Conservation (phyloP, 1,140 invertebrate species). For the Sycophaga agraensis region DNA sequence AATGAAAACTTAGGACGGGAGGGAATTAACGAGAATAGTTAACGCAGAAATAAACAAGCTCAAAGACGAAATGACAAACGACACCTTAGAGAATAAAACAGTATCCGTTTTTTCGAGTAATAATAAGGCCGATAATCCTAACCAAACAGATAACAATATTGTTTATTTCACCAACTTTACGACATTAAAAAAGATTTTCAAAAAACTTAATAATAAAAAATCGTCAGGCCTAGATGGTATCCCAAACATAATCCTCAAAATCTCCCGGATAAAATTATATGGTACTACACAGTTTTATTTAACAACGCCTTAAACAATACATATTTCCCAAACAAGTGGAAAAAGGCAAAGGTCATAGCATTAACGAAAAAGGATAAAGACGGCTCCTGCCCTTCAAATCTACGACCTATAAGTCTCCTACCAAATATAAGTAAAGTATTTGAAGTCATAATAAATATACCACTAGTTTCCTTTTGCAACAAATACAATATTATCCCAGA, state of each 20-base stretch:
- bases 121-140: background rate
- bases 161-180: background rate
- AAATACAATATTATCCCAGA: conserved; percentile 33
- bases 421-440: conserved; percentile 41
- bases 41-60: background rate
- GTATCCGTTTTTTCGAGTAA: background rate
- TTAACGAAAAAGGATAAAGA: background rate
- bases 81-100: background rate
- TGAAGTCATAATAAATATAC: conserved; percentile 13
- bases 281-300: background rate
- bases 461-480: conserved; percentile 2
- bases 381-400: background rate
- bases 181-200: background rate
- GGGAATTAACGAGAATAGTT: background rate
- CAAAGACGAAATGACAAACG: background rate
- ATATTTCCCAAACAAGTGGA: background rate
- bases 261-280: background rate
- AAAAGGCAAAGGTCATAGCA: background rate
- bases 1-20: background rate
- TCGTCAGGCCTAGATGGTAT: background rate
- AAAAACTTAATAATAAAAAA: conserved; percentile 2
- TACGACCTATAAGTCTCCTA: conserved; percentile 43
- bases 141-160: background rate
- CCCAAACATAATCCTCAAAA: background rate
- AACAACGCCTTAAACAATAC: background rate